Evolutionary conservation across 2,797 vertebrate species (phyloP), one percentile per base, ranked within the genome.

Genomic region (Cryptoblepharus egeriae): DNA sequence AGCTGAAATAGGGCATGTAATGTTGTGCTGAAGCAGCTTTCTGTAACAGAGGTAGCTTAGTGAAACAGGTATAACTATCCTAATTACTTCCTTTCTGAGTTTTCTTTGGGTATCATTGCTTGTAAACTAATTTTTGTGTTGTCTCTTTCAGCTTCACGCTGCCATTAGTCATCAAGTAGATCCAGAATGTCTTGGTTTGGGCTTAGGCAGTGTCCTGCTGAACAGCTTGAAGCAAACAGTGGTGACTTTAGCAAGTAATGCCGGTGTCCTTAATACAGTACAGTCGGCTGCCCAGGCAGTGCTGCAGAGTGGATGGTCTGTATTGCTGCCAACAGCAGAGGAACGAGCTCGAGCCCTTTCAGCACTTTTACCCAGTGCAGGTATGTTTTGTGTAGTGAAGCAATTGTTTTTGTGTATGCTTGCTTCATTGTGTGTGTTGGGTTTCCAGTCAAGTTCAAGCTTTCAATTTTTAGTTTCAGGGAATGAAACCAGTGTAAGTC

Each of bases 161-260:
- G 97, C 98, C 88, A 99, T 99, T 89, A 99, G 97, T 93, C 99
- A 99, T 91, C 98, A 99, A 94, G 97, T 98, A 87, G 98, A 99
- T 91, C 98, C 98, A 0, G 98, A 99, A 82, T 97, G 98, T 86
- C 96, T 99, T 77, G 97, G 97, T 42, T 91, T 99, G 82, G 99
- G 98, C 12, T 95, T 99, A 64, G 99, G 99, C 91, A 97, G 98
- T 10, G 91, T 95, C 5, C 93, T 99, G 75, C 96, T 99, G 30
- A 98, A 97, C 88, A 99, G 98, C 93, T 95, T 99, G 89, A 99
- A 99, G 85, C 99, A 99, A 93, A 98, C 97, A 0, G 97, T 99
- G 87, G 99, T 99, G 2, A 97, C 98, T 0, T 79, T 99, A 84
- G 99, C 99, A 22, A 99, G 98, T 94, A 99, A 99, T 0, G 98